Percentiles rank a stretch among this genome's conserved stretches.
These are phyloP conservation scores for Proisotoma minuta DNA, from an alignment of 2,888 invertebrate genomes.

Conservation along the genomic window DNA sequence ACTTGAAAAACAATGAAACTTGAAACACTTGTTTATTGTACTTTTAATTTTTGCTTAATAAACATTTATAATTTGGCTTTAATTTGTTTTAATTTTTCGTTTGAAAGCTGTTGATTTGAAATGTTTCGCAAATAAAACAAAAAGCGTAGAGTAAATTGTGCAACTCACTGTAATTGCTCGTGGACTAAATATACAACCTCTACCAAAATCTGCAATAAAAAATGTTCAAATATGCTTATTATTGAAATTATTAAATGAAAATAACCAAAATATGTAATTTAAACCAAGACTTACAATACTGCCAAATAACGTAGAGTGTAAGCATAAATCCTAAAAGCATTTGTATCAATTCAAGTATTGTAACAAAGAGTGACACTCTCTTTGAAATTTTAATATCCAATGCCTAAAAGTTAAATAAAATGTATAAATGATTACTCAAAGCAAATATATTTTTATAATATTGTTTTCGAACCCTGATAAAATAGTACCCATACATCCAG, in stretches of 20 bases:
- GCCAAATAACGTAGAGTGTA: conserved; percentile 26
- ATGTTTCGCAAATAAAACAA: conserved; percentile 32
- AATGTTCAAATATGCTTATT: neutral
- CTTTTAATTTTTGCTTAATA: neutral
- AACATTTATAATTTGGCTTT: conserved; percentile 10
- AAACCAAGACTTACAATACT: conserved; percentile 34
- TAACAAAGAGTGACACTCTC: conserved; percentile 25
- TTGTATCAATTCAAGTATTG: conserved; percentile 30
- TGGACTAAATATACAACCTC: conserved; percentile 29
- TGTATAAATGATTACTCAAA: too few relatives aligned
- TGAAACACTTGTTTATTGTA: neutral
- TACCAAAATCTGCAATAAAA: conserved; percentile 22
- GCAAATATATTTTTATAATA: neutral
- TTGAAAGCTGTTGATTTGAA: conserved; percentile 31
- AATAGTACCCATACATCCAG: conserved; percentile 34
- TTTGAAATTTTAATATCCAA: conserved; percentile 31
- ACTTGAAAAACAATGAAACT: conserved; percentile 14
- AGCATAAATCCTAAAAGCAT: conserved; percentile 32
- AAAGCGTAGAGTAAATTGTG: conserved; percentile 35
- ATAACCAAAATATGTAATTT: neutral
- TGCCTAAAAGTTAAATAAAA: conserved; percentile 18
- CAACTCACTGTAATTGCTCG: conserved; percentile 31
- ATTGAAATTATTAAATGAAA: neutral
- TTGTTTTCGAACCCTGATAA: conserved; percentile 22
- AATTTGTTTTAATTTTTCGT: conserved; percentile 6